Evolutionary conservation across 2,888 invertebrate species (phyloP).

Genomic region (Saturnia pavonia): DNA sequence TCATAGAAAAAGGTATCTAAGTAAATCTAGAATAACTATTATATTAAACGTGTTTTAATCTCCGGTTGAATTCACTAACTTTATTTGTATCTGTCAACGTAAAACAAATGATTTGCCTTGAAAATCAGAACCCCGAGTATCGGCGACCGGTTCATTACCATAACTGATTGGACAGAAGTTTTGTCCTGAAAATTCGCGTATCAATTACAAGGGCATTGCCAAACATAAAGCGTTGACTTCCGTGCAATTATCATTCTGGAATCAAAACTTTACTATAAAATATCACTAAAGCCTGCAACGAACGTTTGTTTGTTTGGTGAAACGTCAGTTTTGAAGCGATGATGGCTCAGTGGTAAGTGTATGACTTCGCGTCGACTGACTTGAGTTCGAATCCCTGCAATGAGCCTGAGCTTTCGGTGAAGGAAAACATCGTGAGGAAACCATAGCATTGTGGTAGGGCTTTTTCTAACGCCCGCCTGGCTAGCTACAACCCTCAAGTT

Average conservation of each 20-base stretch:
- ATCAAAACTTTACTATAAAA: conserved; percentile 57
- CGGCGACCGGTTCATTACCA: conserved; percentile 66
- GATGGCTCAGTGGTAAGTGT: too few relatives aligned
- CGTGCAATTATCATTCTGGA: conserved; percentile 54
- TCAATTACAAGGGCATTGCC: conserved; percentile 33
- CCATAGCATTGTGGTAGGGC: too few relatives aligned
- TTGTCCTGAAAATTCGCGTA: conserved; percentile 30
- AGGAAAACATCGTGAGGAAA: too few relatives aligned
- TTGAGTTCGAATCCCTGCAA: too few relatives aligned
- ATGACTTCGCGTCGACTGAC: too few relatives aligned
- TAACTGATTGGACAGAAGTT: conserved; percentile 64
- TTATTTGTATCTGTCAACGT: neutral
- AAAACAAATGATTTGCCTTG: neutral
- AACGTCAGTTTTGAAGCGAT: too few relatives aligned
- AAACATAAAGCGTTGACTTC: conserved; percentile 33
- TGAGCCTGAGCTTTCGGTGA: too few relatives aligned
- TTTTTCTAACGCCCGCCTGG: too few relatives aligned
- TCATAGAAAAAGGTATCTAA: neutral
- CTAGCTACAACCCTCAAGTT: too few relatives aligned
- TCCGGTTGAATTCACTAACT: neutral
- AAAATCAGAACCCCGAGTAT: conserved; percentile 35
- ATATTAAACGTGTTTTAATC: neutral
- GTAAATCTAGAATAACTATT: neutral
- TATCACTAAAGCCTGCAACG: conserved; percentile 32
- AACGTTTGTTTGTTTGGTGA: too few relatives aligned